Conservation (phyloP, 2,797 vertebrate species). For the Notamacropus eugenii region DNA sequence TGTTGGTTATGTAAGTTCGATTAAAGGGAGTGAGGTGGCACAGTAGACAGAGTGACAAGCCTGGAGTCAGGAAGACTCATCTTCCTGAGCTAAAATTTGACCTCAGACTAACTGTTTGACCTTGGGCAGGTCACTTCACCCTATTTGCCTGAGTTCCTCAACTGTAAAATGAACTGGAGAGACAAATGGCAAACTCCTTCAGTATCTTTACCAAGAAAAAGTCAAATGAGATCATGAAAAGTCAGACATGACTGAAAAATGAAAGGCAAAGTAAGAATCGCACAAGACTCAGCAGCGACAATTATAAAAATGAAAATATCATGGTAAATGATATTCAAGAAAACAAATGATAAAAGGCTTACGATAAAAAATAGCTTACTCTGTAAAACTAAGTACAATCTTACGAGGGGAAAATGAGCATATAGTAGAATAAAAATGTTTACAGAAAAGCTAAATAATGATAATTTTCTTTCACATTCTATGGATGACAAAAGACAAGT, state of each 20-base stretch:
- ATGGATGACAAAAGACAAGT: neutral
- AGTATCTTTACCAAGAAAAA: neutral
- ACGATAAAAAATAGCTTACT: neutral
- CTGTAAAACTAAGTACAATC: neutral
- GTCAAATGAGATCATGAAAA: neutral
- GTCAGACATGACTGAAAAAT: neutral
- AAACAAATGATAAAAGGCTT: neutral
- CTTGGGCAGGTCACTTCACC: neutral
- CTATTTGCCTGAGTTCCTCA: neutral
- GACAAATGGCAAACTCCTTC: neutral
- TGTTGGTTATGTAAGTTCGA: neutral
- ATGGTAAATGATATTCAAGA: neutral
- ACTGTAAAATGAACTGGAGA: neutral
- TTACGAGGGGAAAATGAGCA: neutral
- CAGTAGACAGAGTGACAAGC: rapidly evolving
- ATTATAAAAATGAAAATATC: neutral
- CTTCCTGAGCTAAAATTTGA: neutral
- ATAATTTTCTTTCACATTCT: neutral
- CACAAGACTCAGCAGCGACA: neutral
- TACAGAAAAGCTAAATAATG: neutral
- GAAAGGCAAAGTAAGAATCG: neutral
- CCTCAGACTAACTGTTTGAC: neutral
- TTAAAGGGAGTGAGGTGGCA: neutral
- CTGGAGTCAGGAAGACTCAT: neutral
- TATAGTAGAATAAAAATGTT: neutral